Conservation (phyloP, 2,113 vertebrate species). For the Accipiter virgatus region DNA sequence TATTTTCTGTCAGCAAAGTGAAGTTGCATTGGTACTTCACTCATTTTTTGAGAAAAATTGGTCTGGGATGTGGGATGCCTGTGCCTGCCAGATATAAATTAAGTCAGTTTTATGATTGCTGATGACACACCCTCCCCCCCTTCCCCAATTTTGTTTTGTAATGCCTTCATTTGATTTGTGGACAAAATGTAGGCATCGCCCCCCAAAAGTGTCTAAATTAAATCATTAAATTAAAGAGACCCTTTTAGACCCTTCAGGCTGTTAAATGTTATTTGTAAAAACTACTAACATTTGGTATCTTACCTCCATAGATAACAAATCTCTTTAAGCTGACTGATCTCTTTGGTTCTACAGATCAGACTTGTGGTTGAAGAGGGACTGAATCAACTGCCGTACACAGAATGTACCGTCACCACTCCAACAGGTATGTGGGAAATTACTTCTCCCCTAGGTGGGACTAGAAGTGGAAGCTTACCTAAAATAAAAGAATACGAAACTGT, state of each 20-base stretch:
- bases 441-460: not conserved
- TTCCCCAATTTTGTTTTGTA: not conserved
- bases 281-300: not conserved
- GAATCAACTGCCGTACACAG: slow-evolving; percentile 95
- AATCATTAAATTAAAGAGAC: not conserved
- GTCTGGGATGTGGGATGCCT: not conserved
- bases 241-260: not conserved
- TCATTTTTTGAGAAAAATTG: not conserved
- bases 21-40: not conserved
- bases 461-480: not conserved
- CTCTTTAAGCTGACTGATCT: not conserved
- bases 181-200: not conserved
- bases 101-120: not conserved
- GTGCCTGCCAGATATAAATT: not conserved
- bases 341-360: slow-evolving; percentile 83
- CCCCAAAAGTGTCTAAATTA: not conserved
- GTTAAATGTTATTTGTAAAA: not conserved
- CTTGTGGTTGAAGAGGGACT: slow-evolving; percentile 97
- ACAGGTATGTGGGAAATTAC: slow-evolving; percentile 77
- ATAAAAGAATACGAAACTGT: rapidly evolving
- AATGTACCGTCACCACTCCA: slow-evolving; percentile 96
- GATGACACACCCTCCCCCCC: rapidly evolving
- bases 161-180: not conserved
- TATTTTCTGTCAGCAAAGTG: not conserved
- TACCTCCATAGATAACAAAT: not conserved